These are phyloP conservation scores for Ellobius talpinus DNA, from an alignment of 2,113 vertebrate species.

Conservation along the genomic window DNA sequence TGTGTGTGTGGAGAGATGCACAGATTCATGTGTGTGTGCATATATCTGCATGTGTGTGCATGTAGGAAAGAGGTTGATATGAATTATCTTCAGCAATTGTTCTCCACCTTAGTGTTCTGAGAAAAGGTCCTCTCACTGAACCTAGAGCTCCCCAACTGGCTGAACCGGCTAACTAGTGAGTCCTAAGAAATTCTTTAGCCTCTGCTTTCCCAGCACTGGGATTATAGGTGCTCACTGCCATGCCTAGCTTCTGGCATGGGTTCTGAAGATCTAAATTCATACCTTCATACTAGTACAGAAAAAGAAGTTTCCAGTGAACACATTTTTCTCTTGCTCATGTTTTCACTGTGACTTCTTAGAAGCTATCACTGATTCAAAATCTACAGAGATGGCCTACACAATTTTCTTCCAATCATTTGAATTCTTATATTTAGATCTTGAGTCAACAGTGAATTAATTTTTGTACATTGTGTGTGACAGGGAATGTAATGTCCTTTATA, in stretches of 20 bases:
- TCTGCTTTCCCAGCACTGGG: not conserved
- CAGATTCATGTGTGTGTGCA: not conserved
- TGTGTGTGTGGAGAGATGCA: not conserved
- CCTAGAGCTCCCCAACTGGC: not conserved
- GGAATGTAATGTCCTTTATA: not conserved
- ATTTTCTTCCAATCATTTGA: not conserved
- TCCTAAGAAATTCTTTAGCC: not conserved
- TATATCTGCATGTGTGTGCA: not conserved
- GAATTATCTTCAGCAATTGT: not conserved
- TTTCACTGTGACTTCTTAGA: conserved; percentile 27
- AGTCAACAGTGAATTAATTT: not conserved
- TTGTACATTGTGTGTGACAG: not conserved
- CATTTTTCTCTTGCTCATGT: not conserved
- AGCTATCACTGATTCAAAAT: not conserved
- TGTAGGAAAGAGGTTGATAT: not conserved
- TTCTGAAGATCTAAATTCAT: not conserved
- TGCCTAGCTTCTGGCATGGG: too few relatives aligned
- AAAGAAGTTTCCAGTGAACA: not conserved
- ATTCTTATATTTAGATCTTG: conserved; percentile 10
- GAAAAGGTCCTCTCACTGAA: not conserved
- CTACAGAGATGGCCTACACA: not conserved
- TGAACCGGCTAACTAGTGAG: too few relatives aligned
- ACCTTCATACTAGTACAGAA: not conserved
- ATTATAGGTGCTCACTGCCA: not conserved
- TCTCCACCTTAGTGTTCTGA: not conserved